These are phyloP conservation scores for Beris morrisii DNA, from an alignment of 2,888 invertebrate species.

Conservation along the genomic window DNA sequence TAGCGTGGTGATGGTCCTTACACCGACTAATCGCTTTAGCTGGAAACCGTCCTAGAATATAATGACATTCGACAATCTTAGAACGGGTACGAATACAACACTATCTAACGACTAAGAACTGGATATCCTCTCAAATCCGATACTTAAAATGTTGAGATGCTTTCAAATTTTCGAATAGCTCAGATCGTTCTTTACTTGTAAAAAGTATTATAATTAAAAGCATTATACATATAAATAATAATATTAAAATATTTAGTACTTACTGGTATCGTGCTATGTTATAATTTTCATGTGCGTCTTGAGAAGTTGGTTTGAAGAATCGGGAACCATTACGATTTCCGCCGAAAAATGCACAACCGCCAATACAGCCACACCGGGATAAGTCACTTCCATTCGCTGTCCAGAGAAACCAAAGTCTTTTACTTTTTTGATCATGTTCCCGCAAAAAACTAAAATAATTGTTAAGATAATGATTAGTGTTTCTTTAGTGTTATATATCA, in stretches of 20 bases:
- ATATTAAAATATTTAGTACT: slow-evolving; percentile 38
- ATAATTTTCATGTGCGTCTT: slow-evolving; percentile 78
- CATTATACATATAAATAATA: too few relatives aligned
- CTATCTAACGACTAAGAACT: too few relatives aligned
- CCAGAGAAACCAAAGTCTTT: slow-evolving; percentile 95
- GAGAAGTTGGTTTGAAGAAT: slow-evolving; percentile 83
- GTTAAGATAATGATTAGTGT: background rate
- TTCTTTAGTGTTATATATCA: background rate
- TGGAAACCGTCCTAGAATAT: too few relatives aligned
- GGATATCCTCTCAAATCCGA: too few relatives aligned
- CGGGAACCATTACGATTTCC: slow-evolving; percentile 84
- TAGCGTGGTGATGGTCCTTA: too few relatives aligned
- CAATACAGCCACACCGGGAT: slow-evolving; percentile 90
- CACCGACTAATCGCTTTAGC: too few relatives aligned
- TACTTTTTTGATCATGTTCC: slow-evolving; percentile 80
- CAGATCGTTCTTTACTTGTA: too few relatives aligned
- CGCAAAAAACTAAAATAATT: slow-evolving; percentile 63
- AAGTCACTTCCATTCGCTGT: slow-evolving; percentile 63
- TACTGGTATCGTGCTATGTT: slow-evolving; percentile 69
- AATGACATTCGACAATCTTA: too few relatives aligned
- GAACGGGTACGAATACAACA: too few relatives aligned
- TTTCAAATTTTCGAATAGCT: too few relatives aligned
- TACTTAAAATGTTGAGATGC: too few relatives aligned
- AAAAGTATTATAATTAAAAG: too few relatives aligned
- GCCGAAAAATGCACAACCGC: slow-evolving; percentile 94